phyloP scores from a whole-genome alignment of 2,113 vertebrate genomes.

The Lamprotornis superbus region DNA sequence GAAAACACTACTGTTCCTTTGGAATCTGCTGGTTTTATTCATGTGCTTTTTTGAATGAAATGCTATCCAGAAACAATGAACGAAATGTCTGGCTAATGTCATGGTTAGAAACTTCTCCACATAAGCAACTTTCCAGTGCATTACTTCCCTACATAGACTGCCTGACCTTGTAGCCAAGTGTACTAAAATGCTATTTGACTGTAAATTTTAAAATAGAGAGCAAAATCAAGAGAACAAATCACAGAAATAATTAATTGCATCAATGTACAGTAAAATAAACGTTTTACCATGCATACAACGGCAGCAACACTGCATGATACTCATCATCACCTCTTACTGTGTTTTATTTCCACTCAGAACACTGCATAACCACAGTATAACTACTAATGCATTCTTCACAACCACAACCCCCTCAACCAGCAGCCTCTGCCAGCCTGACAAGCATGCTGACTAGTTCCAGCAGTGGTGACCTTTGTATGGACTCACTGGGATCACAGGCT shows the following conservation, averaged over 20 bases:
- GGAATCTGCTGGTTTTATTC: background rate
- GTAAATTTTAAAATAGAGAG: background rate
- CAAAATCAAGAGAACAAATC: background rate
- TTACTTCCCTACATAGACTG: background rate
- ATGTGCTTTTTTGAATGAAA: background rate
- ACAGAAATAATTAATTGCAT: background rate
- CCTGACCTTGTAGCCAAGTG: background rate
- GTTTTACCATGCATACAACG: background rate
- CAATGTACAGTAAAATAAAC: background rate
- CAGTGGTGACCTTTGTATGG: conserved; percentile 27
- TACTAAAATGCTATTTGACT: background rate
- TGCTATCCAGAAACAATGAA: background rate
- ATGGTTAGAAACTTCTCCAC: background rate
- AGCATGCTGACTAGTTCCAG: background rate
- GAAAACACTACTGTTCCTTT: background rate
- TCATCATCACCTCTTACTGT: background rate
- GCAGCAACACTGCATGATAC: background rate
- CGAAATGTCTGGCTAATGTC: background rate
- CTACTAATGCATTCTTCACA: background rate
- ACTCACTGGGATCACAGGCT: background rate
- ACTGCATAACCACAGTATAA: background rate
- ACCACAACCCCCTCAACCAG: background rate
- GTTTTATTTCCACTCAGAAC: background rate
- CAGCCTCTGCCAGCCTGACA: background rate
- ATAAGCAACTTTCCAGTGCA: background rate